Evolutionary conservation across 2,797 vertebrate species (phyloP).

Genomic region (Threskiornis aethiopicus): DNA sequence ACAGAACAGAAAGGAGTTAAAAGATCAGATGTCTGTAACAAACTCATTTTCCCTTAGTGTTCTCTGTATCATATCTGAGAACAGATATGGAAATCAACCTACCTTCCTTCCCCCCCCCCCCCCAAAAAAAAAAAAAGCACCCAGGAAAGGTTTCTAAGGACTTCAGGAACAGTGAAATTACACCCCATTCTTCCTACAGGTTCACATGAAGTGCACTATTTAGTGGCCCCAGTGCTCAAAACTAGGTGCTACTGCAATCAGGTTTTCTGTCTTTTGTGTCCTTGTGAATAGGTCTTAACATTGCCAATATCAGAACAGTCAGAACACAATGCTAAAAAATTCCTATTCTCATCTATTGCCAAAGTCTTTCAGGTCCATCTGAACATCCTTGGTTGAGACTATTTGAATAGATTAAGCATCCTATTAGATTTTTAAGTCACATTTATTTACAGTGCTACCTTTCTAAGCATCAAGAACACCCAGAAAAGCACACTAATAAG

Average conservation of each 20-base stretch:
- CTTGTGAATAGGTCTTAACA: conserved; percentile 30
- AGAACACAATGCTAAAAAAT: conserved; percentile 25
- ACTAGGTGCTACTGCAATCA: background rate
- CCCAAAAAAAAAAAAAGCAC: too few species aligned
- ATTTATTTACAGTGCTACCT: background rate
- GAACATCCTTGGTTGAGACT: background rate
- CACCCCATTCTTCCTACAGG: background rate
- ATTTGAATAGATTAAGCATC: background rate
- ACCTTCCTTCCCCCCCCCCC: background rate
- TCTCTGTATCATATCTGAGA: background rate
- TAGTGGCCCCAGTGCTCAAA: background rate
- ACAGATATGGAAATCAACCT: background rate
- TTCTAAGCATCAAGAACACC: conserved; percentile 6
- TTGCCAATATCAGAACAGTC: background rate
- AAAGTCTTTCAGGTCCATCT: conserved; percentile 1
- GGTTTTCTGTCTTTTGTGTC: conserved; percentile 27
- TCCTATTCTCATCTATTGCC: background rate
- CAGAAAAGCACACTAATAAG: background rate
- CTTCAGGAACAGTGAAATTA: background rate
- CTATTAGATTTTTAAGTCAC: conserved; percentile 7
- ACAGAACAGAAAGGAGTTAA: background rate
- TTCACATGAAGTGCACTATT: background rate
- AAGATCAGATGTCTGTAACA: background rate
- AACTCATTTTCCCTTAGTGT: background rate
- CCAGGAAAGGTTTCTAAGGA: background rate